Percentiles rank a stretch among this genome's conserved stretches.
phyloP scores from a whole-genome alignment of 92 coral and sea anemone species.

The Phenganax marumi region DNA sequence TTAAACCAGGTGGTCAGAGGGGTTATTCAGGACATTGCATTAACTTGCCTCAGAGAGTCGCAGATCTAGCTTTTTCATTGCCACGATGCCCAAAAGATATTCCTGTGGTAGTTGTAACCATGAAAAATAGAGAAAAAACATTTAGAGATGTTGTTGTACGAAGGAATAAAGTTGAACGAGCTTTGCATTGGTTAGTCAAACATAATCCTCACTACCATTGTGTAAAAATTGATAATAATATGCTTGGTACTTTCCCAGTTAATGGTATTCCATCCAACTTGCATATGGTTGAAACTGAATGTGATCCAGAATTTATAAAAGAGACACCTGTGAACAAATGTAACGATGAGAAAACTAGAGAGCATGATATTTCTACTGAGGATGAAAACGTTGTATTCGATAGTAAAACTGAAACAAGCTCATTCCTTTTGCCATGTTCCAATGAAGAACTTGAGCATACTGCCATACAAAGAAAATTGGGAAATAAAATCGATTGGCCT shows the following conservation, averaged over 20 bases:
- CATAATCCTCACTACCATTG: slow-evolving; percentile 21
- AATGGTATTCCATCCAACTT: slow-evolving; percentile 38
- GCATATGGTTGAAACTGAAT: slow-evolving; percentile 22
- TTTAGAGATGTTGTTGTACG: slow-evolving; percentile 51
- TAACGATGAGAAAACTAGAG: background rate
- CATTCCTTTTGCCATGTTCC: slow-evolving; percentile 38
- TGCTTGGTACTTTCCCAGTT: slow-evolving; percentile 33
- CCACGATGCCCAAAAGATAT: slow-evolving; percentile 45
- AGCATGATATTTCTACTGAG: too few species aligned
- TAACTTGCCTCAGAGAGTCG: slow-evolving; percentile 49
- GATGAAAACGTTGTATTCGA: slow-evolving; percentile 40
- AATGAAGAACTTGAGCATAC: slow-evolving; percentile 33
- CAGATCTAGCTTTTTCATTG: slow-evolving; percentile 44
- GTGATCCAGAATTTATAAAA: background rate
- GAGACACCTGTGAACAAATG: background rate
- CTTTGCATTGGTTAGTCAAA: slow-evolving; percentile 28
- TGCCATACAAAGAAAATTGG: slow-evolving; percentile 31
- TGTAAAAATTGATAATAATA: background rate
- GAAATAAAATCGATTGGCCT: slow-evolving; percentile 47
- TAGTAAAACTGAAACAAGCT: slow-evolving; percentile 37
- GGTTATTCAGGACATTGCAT: slow-evolving; percentile 62
- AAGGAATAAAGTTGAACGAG: slow-evolving; percentile 45
- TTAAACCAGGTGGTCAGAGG: slow-evolving; percentile 51
- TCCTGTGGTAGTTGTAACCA: slow-evolving; percentile 49
- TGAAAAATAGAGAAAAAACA: slow-evolving; percentile 47